Evolutionary conservation across 2,888 invertebrate species (phyloP).

Genomic region (Rhorus exstirpatorius): DNA sequence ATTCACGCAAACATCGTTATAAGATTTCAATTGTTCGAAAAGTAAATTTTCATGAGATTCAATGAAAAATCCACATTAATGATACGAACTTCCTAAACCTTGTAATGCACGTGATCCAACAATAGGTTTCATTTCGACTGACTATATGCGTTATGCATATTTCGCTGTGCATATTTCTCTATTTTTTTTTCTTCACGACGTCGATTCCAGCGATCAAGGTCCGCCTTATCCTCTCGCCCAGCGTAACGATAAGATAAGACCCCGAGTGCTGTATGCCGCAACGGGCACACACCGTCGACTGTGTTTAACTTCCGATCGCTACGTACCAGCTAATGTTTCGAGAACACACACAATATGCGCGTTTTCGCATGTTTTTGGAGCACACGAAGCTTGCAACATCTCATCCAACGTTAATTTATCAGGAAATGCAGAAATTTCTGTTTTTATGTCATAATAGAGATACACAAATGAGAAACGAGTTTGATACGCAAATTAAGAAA

Average conservation of each 20-base stretch:
- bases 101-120: no score
- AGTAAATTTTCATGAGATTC: no score
- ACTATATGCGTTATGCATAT: neutral
- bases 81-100: no score
- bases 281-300: slow-evolving; percentile 40
- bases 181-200: slow-evolving; percentile 67
- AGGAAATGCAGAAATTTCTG: neutral
- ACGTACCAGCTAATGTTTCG: slow-evolving; percentile 53
- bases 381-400: neutral
- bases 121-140: no score
- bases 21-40: no score
- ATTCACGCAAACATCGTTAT: no score
- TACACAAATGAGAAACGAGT: neutral
- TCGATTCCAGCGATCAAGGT: slow-evolving; percentile 83
- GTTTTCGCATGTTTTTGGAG: slow-evolving; percentile 16
- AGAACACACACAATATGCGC: slow-evolving; percentile 35
- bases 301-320: slow-evolving; percentile 78
- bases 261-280: slow-evolving; percentile 65
- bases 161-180: neutral
- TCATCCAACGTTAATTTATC: neutral
- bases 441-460: neutral
- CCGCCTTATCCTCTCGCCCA: slow-evolving; percentile 82
- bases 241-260: slow-evolving; percentile 83
- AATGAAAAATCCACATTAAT: no score
- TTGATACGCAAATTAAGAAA: neutral